These are phyloP conservation scores for Lycodopsis pacificus DNA, from an alignment of 2,797 vertebrate genomes.

Conservation along the genomic window DNA sequence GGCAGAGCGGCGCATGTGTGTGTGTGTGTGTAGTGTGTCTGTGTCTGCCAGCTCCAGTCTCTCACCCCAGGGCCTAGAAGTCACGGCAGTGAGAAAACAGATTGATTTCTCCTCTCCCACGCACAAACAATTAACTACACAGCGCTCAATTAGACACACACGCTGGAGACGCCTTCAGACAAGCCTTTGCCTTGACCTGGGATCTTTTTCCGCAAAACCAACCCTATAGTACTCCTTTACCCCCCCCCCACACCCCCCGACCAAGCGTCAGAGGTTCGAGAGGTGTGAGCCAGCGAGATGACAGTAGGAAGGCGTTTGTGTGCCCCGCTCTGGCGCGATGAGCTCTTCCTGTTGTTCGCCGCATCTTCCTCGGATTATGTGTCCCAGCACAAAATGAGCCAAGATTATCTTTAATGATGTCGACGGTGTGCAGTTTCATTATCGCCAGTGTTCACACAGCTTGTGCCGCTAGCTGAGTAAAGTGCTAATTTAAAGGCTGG, in stretches of 20 bases:
- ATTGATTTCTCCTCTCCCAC: conserved; percentile 88
- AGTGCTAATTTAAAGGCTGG: conserved; percentile 79
- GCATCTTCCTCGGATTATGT: conserved; percentile 61
- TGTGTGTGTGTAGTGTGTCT: conserved; percentile 26
- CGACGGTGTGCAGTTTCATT: conserved; percentile 72
- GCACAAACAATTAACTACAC: conserved; percentile 89
- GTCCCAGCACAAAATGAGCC: conserved; percentile 74
- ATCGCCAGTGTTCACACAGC: conserved; percentile 68
- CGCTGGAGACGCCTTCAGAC: conserved; percentile 81
- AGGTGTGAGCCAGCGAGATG: conserved; percentile 32
- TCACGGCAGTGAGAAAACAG: conserved; percentile 86
- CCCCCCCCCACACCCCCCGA: conserved; percentile 16
- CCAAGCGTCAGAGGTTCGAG: conserved; percentile 33
- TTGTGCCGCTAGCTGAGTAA: conserved; percentile 69
- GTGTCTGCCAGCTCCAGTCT: conserved; percentile 81
- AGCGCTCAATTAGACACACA: conserved; percentile 87
- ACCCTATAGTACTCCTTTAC: conserved; percentile 37
- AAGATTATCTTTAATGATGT: conserved; percentile 81
- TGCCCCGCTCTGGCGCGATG: conserved; percentile 46
- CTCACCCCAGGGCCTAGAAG: conserved; percentile 83
- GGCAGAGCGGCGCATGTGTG: conserved; percentile 54
- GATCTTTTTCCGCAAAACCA: conserved; percentile 57
- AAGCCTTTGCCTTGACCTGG: conserved; percentile 78
- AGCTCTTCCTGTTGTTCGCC: conserved; percentile 55
- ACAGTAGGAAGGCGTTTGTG: conserved; percentile 46